Percentiles rank a stretch among this genome's conserved stretches.
phyloP scores from a whole-genome alignment of 2,888 invertebrate species.

The Chirona hameri region DNA sequence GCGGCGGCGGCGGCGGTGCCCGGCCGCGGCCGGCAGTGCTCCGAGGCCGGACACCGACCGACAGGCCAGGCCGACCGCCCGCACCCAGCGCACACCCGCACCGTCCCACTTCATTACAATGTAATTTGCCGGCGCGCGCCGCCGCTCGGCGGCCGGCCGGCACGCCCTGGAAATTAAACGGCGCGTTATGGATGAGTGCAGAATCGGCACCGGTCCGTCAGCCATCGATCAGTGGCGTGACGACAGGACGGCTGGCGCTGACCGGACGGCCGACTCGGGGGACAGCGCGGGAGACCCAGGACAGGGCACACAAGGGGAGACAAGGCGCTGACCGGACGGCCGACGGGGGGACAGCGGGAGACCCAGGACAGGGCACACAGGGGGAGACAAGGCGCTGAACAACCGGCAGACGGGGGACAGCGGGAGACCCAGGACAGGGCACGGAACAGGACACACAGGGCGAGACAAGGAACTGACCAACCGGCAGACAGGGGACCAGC shows the following conservation, averaged over 20 bases:
- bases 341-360: not conserved
- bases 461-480: too few relatives aligned
- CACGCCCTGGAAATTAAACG: slow-evolving; percentile 22
- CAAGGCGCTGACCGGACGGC: too few relatives aligned
- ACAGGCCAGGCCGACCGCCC: not conserved
- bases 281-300: not conserved
- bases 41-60: not conserved
- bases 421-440: not conserved
- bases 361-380: not conserved
- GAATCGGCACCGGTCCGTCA: not conserved
- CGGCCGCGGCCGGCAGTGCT: not conserved
- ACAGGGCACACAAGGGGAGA: too few relatives aligned
- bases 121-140: slow-evolving; percentile 6
- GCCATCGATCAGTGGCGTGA: not conserved
- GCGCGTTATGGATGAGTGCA: slow-evolving; percentile 4
- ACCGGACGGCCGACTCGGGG: not conserved
- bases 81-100: not conserved
- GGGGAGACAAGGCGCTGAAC: not conserved
- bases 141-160: not conserved
- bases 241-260: not conserved
- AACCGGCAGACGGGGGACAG: too few relatives aligned
- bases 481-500: too few relatives aligned
- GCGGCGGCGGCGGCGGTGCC: not conserved
- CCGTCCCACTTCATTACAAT: slow-evolving; percentile 22
- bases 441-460: not conserved